A percentile compares a stretch with the other conserved stretches of the same genome.
phyloP scores from a whole-genome alignment of 2,888 invertebrate genomes.

The Dicycla oo region DNA sequence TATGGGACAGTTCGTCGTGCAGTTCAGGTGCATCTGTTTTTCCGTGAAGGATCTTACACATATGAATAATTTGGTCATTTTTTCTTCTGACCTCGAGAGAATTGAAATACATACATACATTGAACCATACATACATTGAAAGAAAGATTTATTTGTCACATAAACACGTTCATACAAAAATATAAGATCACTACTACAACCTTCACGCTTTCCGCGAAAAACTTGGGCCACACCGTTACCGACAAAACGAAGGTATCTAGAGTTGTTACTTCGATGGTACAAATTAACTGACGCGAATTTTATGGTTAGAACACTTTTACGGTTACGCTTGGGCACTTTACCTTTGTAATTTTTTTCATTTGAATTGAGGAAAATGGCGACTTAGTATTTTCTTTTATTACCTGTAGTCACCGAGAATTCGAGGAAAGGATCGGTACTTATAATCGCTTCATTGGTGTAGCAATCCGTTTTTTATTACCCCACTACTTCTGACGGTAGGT shows the following conservation, averaged over 20 bases:
- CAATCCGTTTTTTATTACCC: neutral
- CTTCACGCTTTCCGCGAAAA: slow-evolving; percentile 1
- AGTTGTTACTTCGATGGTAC: slow-evolving; percentile 73
- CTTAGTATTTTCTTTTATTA: slow-evolving; percentile 48
- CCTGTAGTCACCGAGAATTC: slow-evolving; percentile 17
- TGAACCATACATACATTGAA: too few species aligned
- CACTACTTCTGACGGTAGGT: neutral
- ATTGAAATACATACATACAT: too few species aligned
- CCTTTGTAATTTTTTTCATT: slow-evolving; percentile 59
- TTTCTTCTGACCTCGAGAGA: too few species aligned
- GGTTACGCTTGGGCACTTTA: slow-evolving; percentile 60
- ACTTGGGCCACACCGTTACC: slow-evolving; percentile 48
- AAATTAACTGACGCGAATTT: slow-evolving; percentile 75
- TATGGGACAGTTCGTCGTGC: too few species aligned
- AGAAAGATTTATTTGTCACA: too few species aligned
- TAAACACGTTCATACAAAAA: too few species aligned
- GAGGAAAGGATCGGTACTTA: slow-evolving; percentile 20
- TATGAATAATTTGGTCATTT: too few species aligned
- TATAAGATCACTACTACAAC: too few species aligned
- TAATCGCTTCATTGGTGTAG: slow-evolving; percentile 29
- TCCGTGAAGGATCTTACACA: too few species aligned
- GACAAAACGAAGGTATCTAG: slow-evolving; percentile 66
- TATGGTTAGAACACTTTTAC: slow-evolving; percentile 66
- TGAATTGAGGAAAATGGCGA: slow-evolving; percentile 51
- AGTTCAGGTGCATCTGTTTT: too few species aligned